phyloP scores from a whole-genome alignment of 2,888 invertebrate genomes.

The Perdita meconis region DNA sequence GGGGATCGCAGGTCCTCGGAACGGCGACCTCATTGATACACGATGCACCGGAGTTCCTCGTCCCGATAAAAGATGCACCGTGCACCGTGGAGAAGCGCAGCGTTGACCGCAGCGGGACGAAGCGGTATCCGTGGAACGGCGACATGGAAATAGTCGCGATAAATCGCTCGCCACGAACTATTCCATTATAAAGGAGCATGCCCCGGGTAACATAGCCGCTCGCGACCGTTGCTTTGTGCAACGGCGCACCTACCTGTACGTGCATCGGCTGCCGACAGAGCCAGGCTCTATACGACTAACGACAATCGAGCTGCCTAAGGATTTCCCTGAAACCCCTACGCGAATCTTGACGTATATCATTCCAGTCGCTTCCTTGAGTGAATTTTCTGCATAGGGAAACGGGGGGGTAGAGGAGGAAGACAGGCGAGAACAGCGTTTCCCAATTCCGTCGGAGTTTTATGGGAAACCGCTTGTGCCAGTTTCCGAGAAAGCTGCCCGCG shows the following conservation, averaged over 20 bases:
- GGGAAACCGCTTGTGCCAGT: conserved; percentile 3
- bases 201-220: conserved; percentile 72
- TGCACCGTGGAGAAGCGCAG: conserved; percentile 51
- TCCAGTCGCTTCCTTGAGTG: conserved; percentile 53
- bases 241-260: conserved; percentile 69
- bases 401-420: background rate
- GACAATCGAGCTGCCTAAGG: conserved; percentile 62
- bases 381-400: conserved; percentile 41
- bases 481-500: conserved; percentile 33
- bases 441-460: conserved; percentile 55
- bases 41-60: conserved; percentile 49
- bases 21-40: conserved; percentile 63
- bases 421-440: conserved; percentile 44
- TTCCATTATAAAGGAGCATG: conserved; percentile 82
- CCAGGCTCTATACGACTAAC: conserved; percentile 62
- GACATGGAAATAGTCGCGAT: conserved; percentile 83
- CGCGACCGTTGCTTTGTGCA: conserved; percentile 77
- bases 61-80: conserved; percentile 57
- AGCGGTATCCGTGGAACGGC: conserved; percentile 70
- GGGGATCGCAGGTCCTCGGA: conserved; percentile 44
- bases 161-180: conserved; percentile 82
- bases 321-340: conserved; percentile 64
- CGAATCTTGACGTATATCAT: conserved; percentile 62
- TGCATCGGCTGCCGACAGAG: conserved; percentile 66
- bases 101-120: conserved; percentile 63